Conservation (phyloP, 2,797 vertebrate genomes). For the Betta splendens region DNA sequence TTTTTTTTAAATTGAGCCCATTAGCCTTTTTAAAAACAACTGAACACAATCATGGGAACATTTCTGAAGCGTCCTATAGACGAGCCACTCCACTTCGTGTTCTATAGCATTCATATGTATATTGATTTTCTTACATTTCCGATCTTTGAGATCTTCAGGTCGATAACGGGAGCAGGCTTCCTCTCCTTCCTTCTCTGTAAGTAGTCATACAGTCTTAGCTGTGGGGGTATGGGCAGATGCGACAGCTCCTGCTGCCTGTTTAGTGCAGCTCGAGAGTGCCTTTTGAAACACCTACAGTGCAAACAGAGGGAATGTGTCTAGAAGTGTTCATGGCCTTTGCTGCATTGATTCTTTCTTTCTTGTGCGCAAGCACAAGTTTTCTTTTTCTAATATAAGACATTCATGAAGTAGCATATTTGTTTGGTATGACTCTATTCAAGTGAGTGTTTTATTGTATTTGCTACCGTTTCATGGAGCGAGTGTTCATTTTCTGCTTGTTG, state of each 20-base stretch:
- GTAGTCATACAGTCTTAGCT: conserved; percentile 93
- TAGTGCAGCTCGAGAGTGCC: conserved; percentile 91
- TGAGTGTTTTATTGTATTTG: background rate
- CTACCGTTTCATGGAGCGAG: conserved; percentile 95
- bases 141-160: conserved; percentile 98
- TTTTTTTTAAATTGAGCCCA: too few species aligned
- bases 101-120: too few species aligned
- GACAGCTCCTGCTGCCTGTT: conserved; percentile 95
- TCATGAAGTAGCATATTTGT: background rate
- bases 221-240: conserved; percentile 89
- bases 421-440: background rate
- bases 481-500: conserved; percentile 99
- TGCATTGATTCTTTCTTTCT: background rate
- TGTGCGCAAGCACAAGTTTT: conserved; percentile 4
- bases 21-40: background rate
- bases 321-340: background rate
- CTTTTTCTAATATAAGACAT: background rate
- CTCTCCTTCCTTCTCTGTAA: conserved; percentile 95
- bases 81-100: too few species aligned
- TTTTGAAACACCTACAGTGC: conserved; percentile 89
- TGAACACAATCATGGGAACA: background rate
- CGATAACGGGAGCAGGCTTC: conserved; percentile 88
- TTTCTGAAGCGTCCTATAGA: conserved; percentile 6
- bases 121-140: conserved; percentile 87
- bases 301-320: conserved; percentile 3